Base-by-base conservation (phyloP, 2,888 invertebrate species). In the Miltochrista miniata region DNA sequence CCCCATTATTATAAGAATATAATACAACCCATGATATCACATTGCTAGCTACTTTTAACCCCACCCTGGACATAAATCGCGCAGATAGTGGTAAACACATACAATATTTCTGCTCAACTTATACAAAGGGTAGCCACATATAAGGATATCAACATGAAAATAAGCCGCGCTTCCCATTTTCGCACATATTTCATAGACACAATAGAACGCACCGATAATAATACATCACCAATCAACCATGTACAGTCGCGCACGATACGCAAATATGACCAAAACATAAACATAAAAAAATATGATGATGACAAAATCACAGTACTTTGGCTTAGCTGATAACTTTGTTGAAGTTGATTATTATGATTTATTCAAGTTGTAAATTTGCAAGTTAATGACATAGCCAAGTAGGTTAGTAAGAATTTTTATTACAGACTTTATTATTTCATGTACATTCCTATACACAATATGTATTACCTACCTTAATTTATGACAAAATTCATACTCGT, bases 151-250 rank as follows among this genome's bases (percentile, higher is more conserved):
- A 68, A 56, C 68, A 61, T 68, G 48, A 64, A 66, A 66, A 64
- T 61, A 61, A 54, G 45, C 47, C 56, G 33, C 41, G 54, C 54
- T 38, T 43, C 54, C 46, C 54, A 47, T 37, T 41, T 38, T 45
- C 41, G 33, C 37, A 48, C 52, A 59, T 64, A 64, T 68, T 59
- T 67, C 49, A 46, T 42, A 29, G 41, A 36, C 52, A 65, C 65
- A 65, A 65, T 64, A 56, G 52, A 42, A 38, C 33, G 50, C 48
- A 52, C 68, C 57, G 54, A 65, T 64, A 61, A 68, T 58, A 68
- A 58, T 65, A 56, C 33, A 54, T 65, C 68, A 64, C 65, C 58
- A 51, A 60, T 64, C 64, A 54, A 56, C 61, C 64, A 52, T 46
- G 29, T 53, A 48, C 48, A 53, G 48, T 53, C 52, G 36, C 48